phyloP scores from a whole-genome alignment of 2,797 vertebrate species.

The Sebastes hubbsi region DNA sequence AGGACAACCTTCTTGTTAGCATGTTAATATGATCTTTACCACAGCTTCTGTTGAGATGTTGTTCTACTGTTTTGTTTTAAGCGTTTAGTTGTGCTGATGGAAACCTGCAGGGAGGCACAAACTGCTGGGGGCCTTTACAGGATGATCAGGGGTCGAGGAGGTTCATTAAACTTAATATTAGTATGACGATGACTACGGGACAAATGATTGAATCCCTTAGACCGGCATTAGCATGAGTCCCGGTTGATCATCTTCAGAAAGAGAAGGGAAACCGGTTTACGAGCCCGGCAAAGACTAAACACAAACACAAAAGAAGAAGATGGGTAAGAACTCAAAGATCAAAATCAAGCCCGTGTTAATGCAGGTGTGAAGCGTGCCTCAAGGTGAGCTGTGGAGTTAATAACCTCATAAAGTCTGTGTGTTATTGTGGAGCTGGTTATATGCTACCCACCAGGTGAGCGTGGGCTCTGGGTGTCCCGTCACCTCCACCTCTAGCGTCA shows the following conservation, averaged over 20 bases:
- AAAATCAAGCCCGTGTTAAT: neutral
- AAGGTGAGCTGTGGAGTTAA: neutral
- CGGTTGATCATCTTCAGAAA: neutral
- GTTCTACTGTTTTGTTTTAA: neutral
- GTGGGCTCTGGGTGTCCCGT: constrained; percentile 82
- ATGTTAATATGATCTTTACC: no score
- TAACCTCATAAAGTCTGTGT: constrained; percentile 6
- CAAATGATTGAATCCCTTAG: neutral
- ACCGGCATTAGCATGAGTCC: neutral
- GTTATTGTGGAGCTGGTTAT: constrained; percentile 84
- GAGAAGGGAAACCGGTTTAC: neutral
- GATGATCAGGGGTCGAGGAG: neutral
- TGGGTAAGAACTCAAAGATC: neutral
- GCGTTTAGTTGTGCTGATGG: no score
- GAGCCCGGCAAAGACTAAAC: no score
- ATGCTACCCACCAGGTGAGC: constrained; percentile 97
- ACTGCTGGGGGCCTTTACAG: no score
- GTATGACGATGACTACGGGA: neutral
- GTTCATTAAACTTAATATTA: neutral
- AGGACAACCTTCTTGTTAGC: neutral
- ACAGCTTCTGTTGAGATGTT: neutral
- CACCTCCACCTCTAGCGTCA: no score
- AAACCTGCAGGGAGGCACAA: no score
- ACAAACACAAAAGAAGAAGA: neutral
- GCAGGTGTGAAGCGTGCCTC: neutral